A percentile compares a stretch with the other conserved stretches of the same genome.
Conservation (phyloP, 1,140 invertebrate species). For the Thalassaphorura encarpata region DNA sequence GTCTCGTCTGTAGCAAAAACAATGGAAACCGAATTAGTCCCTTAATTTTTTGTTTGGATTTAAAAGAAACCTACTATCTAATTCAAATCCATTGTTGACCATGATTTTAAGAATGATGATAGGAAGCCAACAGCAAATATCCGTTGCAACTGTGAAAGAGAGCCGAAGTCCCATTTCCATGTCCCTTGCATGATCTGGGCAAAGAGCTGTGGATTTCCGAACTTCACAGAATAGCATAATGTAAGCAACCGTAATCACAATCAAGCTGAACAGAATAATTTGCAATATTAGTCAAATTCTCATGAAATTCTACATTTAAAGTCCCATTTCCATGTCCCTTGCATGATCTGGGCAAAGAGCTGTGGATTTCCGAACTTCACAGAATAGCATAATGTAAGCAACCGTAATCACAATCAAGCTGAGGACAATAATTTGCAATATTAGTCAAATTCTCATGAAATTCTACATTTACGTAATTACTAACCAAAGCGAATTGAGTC, state of each 20-base stretch:
- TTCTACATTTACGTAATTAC: neutral
- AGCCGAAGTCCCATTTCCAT: constrained; percentile 60
- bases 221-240: constrained; percentile 53
- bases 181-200: constrained; percentile 50
- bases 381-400: constrained; percentile 54
- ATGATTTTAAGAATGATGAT: constrained; percentile 58
- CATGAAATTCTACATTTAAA: constrained; percentile 28
- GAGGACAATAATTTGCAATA: constrained; percentile 6
- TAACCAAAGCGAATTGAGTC: constrained; percentile 45
- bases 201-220: constrained; percentile 49
- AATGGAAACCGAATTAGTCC: constrained; percentile 7
- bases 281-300: neutral
- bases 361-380: constrained; percentile 52
- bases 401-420: constrained; percentile 52
- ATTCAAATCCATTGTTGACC: constrained; percentile 46
- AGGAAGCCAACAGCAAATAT: constrained; percentile 63
- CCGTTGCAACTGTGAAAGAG: constrained; percentile 62
- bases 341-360: constrained; percentile 47
- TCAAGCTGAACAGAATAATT: constrained; percentile 39
- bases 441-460: neutral
- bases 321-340: constrained; percentile 56
- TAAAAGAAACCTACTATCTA: constrained; percentile 40
- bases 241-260: constrained; percentile 54
- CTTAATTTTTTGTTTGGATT: neutral
- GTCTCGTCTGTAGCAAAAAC: constrained; percentile 45